phyloP scores from a whole-genome alignment of 2,113 vertebrate species.

The Bucco capensis region DNA sequence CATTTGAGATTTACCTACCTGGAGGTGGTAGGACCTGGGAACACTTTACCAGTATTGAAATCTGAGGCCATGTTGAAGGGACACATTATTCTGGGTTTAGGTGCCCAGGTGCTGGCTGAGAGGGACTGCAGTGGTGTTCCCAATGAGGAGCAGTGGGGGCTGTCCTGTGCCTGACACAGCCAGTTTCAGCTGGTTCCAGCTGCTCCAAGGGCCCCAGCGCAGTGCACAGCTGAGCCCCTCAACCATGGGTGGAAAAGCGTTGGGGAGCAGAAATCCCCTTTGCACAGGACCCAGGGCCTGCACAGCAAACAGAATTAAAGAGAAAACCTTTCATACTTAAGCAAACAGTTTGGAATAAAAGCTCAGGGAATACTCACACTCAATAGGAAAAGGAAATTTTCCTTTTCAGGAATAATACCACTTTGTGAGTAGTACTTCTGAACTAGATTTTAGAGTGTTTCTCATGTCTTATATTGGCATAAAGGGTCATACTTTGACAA shows the following conservation, averaged over 20 bases:
- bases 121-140: fast-evolving
- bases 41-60: neutral
- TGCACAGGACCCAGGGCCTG: neutral
- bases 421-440: neutral
- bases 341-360: neutral
- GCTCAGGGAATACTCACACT: neutral
- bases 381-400: neutral
- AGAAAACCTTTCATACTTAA: neutral
- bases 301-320: neutral
- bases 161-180: fast-evolving
- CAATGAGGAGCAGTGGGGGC: neutral
- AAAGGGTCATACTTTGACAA: neutral
- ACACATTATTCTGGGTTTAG: no score
- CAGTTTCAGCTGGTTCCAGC: no score
- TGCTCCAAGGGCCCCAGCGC: fast-evolving
- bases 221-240: neutral
- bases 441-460: neutral
- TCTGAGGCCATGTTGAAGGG: fast-evolving
- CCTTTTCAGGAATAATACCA: neutral
- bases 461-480: neutral
- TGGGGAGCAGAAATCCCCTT: fast-evolving
- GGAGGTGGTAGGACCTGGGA: neutral
- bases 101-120: fast-evolving
- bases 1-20: neutral
- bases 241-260: neutral